phyloP scores from a whole-genome alignment of 2,888 invertebrate genomes.

The Napeogenes inachia region DNA sequence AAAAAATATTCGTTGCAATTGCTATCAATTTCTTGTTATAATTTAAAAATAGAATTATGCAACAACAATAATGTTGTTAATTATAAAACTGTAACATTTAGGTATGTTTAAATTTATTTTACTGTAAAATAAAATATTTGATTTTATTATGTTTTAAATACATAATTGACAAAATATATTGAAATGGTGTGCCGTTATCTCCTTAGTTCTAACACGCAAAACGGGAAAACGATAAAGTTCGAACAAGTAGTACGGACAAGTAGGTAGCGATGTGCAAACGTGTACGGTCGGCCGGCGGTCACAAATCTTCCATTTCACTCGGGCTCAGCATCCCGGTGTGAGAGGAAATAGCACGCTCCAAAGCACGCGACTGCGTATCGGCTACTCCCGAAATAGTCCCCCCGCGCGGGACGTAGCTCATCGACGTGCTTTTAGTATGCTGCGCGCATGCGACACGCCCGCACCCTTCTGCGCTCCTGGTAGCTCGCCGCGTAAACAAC shows the following conservation, averaged over 20 bases:
- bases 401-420: conserved; percentile 67
- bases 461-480: conserved; percentile 72
- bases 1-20: no score
- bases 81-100: no score
- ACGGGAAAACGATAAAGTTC: conserved; percentile 15
- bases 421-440: conserved; percentile 79
- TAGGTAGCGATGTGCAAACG: conserved; percentile 27
- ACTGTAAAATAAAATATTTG: no score
- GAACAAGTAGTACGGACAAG: conserved; percentile 23
- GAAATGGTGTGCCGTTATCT: background rate
- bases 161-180: background rate
- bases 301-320: conserved; percentile 78
- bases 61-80: no score
- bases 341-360: conserved; percentile 76
- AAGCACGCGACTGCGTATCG: conserved; percentile 77
- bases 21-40: no score
- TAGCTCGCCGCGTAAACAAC: conserved; percentile 47
- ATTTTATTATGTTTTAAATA: no score
- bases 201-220: conserved; percentile 14
- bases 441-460: conserved; percentile 78
- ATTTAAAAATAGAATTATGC: no score
- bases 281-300: conserved; percentile 46
- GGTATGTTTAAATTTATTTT: no score
- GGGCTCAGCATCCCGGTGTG: conserved; percentile 69
- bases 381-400: conserved; percentile 76